Conservation (phyloP, 2,888 invertebrate species). For the Pomacea canaliculata region DNA sequence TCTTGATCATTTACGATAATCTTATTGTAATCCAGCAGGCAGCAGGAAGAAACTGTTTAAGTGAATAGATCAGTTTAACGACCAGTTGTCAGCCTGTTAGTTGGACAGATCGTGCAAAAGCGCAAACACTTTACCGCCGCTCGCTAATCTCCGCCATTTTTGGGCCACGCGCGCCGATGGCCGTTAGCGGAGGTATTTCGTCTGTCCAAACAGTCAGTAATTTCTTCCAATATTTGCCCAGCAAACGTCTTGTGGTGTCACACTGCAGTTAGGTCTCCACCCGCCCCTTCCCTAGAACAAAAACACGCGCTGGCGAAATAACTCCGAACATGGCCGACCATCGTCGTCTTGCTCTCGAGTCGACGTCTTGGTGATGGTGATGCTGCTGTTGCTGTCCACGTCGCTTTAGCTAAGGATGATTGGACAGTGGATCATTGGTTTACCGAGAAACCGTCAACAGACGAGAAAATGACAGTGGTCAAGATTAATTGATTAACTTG, state of each 20-base stretch:
- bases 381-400: too few relatives aligned
- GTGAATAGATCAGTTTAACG: too few relatives aligned
- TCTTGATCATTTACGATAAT: too few relatives aligned
- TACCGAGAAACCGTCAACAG: too few relatives aligned
- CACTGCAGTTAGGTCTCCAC: not conserved
- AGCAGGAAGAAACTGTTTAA: too few relatives aligned
- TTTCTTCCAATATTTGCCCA: conserved; percentile 31
- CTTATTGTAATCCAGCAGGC: too few relatives aligned
- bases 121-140: not conserved
- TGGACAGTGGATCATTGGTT: too few relatives aligned
- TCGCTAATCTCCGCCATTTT: conserved; percentile 1
- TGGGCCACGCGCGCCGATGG: conserved; percentile 8
- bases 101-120: not conserved
- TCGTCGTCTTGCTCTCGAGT: not conserved
- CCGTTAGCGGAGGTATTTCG: conserved; percentile 16
- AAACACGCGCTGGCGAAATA: too few relatives aligned
- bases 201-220: conserved; percentile 22
- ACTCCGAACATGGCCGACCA: too few relatives aligned
- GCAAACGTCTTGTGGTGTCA: conserved; percentile 5
- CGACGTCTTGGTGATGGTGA: not conserved
- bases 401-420: too few relatives aligned
- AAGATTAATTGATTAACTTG: too few relatives aligned
- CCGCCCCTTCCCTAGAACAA: not conserved
- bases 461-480: too few relatives aligned
- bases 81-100: not conserved